Evolutionary conservation across 1,140 invertebrate species (phyloP).

Genomic region (Drosophila setifemur): DNA sequence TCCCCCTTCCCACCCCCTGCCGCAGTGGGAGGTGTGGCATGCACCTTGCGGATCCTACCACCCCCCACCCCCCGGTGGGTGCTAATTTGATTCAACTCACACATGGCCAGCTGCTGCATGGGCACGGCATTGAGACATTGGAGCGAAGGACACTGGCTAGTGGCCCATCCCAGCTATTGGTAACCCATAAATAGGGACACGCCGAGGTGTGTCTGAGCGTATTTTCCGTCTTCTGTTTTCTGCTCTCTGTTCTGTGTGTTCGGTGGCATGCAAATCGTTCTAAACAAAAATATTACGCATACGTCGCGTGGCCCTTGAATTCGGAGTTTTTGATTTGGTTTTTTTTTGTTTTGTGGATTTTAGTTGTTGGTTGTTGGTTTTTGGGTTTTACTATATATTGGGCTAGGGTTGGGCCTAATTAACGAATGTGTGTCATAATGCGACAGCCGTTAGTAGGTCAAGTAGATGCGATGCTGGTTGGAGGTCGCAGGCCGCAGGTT

Average conservation of each 20-base stretch:
- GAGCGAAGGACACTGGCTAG: slow-evolving; percentile 52
- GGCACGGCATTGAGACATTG: slow-evolving; percentile 78
- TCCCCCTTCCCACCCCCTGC: neutral
- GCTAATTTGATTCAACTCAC: slow-evolving; percentile 71
- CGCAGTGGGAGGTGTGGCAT: slow-evolving; percentile 56
- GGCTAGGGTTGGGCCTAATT: slow-evolving; percentile 60
- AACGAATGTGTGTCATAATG: slow-evolving; percentile 79
- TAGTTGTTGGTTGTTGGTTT: neutral
- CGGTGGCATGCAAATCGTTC: slow-evolving; percentile 26
- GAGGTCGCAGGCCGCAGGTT: slow-evolving; percentile 57
- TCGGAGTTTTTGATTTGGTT: neutral
- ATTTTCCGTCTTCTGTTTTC: neutral
- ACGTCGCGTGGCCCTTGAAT: slow-evolving; percentile 16
- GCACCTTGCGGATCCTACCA: slow-evolving; percentile 37
- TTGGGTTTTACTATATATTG: neutral
- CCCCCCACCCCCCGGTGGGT: slow-evolving; percentile 22
- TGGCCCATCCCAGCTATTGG: slow-evolving; percentile 25
- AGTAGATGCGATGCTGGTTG: slow-evolving; percentile 68
- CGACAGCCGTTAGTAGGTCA: slow-evolving; percentile 77
- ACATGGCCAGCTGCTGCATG: slow-evolving; percentile 40
- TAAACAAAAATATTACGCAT: slow-evolving; percentile 43
- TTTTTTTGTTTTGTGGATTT: neutral
- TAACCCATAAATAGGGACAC: slow-evolving; percentile 45
- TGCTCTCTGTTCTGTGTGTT: neutral
- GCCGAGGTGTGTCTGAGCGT: slow-evolving; percentile 32